Conservation (phyloP, 1,140 invertebrate species). For the Diachasma alloeum region DNA sequence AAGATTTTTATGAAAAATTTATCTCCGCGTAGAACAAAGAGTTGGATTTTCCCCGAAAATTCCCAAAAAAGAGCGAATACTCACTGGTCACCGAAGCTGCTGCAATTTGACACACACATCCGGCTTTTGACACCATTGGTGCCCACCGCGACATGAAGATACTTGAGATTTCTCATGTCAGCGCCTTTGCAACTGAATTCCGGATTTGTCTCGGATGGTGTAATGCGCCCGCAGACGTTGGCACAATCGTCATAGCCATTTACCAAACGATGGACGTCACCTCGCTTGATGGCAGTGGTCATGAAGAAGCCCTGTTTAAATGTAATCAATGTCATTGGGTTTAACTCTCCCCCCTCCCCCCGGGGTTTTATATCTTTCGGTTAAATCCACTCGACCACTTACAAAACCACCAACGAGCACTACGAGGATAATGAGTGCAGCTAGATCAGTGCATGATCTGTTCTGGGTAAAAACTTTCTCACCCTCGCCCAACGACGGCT, state of each 20-base stretch:
- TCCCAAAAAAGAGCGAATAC: conserved; percentile 33
- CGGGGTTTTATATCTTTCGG: neutral
- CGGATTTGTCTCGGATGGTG: conserved; percentile 47
- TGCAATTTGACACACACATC: conserved; percentile 64
- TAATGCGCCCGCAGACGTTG: conserved; percentile 71
- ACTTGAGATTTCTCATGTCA: conserved; percentile 58
- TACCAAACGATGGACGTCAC: conserved; percentile 69
- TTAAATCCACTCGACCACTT: conserved; percentile 46
- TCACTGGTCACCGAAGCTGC: conserved; percentile 56
- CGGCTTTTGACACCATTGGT: conserved; percentile 50
- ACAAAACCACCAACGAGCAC: conserved; percentile 67
- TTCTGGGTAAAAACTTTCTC: conserved; percentile 48
- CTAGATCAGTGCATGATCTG: conserved; percentile 70
- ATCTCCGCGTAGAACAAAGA: too few relatives aligned
- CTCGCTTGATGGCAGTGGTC: conserved; percentile 64
- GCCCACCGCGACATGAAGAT: conserved; percentile 49
- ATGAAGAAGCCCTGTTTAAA: conserved; percentile 63
- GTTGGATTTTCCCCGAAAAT: too few relatives aligned
- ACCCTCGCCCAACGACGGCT: conserved; percentile 26
- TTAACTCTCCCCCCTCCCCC: neutral
- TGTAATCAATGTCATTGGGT: neutral
- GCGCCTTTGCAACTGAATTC: conserved; percentile 59
- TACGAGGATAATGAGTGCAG: conserved; percentile 67
- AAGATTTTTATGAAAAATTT: too few relatives aligned
- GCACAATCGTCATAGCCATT: conserved; percentile 76